These are phyloP conservation scores for Zaprionus africanus DNA, from an alignment of 1,140 invertebrate genomes.

Conservation along the genomic window DNA sequence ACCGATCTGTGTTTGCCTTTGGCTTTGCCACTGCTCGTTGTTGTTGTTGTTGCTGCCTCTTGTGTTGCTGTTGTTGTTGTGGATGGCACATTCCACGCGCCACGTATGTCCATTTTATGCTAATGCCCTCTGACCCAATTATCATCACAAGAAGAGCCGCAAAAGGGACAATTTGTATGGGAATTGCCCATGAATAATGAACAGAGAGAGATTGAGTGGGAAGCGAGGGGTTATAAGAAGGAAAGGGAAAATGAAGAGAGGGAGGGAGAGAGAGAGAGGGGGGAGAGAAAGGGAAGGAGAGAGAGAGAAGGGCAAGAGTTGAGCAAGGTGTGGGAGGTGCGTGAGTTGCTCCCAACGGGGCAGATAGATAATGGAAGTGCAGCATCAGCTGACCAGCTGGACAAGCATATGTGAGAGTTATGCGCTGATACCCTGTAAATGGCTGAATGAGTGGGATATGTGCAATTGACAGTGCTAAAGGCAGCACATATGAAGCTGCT, in stretches of 20 bases:
- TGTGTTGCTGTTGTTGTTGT: not conserved
- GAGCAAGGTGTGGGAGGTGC: not conserved
- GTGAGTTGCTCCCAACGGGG: not conserved
- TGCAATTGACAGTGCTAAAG: no score
- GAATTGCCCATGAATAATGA: not conserved
- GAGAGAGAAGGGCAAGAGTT: not conserved
- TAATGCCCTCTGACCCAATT: slow-evolving; percentile 46
- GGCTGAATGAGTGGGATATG: not conserved
- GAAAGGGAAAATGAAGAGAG: not conserved
- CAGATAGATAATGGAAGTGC: slow-evolving; percentile 21
- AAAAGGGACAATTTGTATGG: slow-evolving; percentile 5
- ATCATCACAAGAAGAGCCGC: slow-evolving; percentile 7
- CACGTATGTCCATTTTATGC: slow-evolving; percentile 47
- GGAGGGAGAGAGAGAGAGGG: not conserved
- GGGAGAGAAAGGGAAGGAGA: no score
- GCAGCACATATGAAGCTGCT: no score
- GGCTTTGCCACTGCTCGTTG: not conserved
- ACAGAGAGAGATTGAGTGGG: not conserved
- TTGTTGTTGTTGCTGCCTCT: not conserved
- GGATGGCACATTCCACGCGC: not conserved
- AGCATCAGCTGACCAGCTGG: slow-evolving; percentile 10
- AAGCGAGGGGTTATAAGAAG: no score
- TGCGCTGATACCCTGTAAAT: not conserved
- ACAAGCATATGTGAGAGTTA: not conserved
- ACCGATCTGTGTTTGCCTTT: slow-evolving; percentile 14